phyloP scores from a whole-genome alignment of 1,140 invertebrate species.

The Drosophila auraria region DNA sequence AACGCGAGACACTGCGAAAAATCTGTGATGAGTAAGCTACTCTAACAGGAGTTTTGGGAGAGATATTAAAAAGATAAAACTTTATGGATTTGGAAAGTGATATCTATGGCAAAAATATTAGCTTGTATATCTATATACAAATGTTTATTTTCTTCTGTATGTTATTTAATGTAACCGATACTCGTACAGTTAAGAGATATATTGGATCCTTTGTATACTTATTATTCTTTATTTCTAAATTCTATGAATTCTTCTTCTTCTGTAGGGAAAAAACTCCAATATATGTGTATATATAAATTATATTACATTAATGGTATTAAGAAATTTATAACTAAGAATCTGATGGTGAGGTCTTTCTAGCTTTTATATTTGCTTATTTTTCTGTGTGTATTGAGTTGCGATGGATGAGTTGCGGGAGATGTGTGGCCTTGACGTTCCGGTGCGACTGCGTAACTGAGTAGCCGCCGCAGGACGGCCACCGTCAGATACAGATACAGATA shows the following conservation, averaged over 20 bases:
- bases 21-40: background rate
- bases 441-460: slow-evolving; percentile 71
- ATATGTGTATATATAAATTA: too few relatives aligned
- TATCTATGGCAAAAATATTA: too few relatives aligned
- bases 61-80: background rate
- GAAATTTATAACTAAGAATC: too few relatives aligned
- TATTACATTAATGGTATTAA: too few relatives aligned
- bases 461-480: slow-evolving; percentile 54
- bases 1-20: slow-evolving; percentile 15
- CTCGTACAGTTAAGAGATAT: background rate
- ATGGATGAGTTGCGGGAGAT: slow-evolving; percentile 17
- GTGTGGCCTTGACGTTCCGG: slow-evolving; percentile 32
- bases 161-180: background rate
- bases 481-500: slow-evolving; percentile 11
- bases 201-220: background rate
- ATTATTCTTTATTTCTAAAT: too few relatives aligned
- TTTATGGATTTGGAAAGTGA: background rate
- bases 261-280: too few relatives aligned
- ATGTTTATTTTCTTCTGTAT: too few relatives aligned
- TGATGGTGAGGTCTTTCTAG: too few relatives aligned
- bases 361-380: background rate
- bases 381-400: background rate
- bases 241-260: too few relatives aligned
- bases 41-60: background rate
- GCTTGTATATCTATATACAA: too few relatives aligned